phyloP scores from a whole-genome alignment of 2,113 vertebrate genomes.

The Tupaia chinensis region DNA sequence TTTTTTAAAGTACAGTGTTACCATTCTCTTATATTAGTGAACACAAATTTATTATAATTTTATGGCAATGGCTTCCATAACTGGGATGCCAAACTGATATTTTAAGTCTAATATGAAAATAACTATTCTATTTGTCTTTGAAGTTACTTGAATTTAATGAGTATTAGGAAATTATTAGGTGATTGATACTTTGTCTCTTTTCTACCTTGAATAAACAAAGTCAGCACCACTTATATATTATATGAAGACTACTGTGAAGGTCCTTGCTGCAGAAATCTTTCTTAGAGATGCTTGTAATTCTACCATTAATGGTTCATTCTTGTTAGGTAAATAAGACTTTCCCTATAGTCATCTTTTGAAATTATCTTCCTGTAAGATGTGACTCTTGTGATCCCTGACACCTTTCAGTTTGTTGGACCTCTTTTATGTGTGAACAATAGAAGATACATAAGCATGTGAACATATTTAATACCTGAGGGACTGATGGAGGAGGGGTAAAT shows the following conservation, averaged over 20 bases:
- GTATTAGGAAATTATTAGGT: not conserved
- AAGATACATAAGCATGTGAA: not conserved
- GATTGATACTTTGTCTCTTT: not conserved
- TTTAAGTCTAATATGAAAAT: slow-evolving; percentile 22
- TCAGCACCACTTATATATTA: not conserved
- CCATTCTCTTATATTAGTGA: not conserved
- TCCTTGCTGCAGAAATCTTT: slow-evolving; percentile 3
- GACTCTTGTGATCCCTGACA: not conserved
- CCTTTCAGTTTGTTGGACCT: not conserved
- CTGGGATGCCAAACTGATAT: not conserved
- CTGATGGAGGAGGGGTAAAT: not conserved
- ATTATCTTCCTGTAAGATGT: not conserved
- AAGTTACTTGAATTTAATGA: not conserved
- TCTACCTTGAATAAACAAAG: not conserved
- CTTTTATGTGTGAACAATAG: not conserved
- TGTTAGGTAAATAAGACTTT: not conserved
- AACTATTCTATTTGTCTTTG: slow-evolving; percentile 42
- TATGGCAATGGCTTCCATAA: not conserved
- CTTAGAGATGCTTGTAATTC: not conserved
- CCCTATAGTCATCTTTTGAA: not conserved
- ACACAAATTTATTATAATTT: slow-evolving; percentile 26
- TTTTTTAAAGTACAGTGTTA: not conserved
- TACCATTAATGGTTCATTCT: not conserved
- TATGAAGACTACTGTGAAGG: not conserved
- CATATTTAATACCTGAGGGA: not conserved